These are phyloP conservation scores for Protomyctophum bolini DNA, from an alignment of 2,113 vertebrate genomes.

Conservation along the genomic window DNA sequence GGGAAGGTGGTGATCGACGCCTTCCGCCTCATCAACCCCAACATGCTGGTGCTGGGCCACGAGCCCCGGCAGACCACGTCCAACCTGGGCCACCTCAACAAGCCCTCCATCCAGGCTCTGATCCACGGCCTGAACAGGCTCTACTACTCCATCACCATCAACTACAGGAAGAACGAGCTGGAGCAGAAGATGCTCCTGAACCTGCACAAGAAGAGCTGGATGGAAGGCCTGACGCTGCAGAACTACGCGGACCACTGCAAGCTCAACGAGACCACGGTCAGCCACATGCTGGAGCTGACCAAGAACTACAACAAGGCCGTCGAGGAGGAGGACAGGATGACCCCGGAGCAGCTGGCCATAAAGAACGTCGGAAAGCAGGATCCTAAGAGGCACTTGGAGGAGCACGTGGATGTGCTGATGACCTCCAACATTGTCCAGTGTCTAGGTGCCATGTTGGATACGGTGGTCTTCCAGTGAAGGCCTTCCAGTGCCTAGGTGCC, in stretches of 20 bases:
- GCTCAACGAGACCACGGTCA: conserved; percentile 97
- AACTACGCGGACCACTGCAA: conserved; percentile 99
- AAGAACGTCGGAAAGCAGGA: conserved; percentile 99
- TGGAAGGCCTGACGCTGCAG: conserved; percentile 55
- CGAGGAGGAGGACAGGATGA: conserved; percentile 99
- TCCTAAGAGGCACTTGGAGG: conserved; percentile 98
- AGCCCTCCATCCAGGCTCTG: conserved; percentile 97
- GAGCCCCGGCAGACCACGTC: conserved; percentile 94
- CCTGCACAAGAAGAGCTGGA: conserved; percentile 99
- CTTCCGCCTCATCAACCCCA: conserved; percentile 88
- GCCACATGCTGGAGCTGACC: conserved; percentile 98
- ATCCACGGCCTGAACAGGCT: conserved; percentile 98
- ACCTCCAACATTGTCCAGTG: conserved; percentile 99
- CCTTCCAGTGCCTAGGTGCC: conserved; percentile 51
- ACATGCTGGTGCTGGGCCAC: conserved; percentile 78
- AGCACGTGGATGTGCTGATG: conserved; percentile 98
- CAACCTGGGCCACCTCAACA: conserved; percentile 81
- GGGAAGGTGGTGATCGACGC: conserved; percentile 99
- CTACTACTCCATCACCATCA: conserved; percentile 99
- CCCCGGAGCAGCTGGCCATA: conserved; percentile 98
- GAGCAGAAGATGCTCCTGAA: conserved; percentile 99
- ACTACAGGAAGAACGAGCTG: conserved; percentile 99
- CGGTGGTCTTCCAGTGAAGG: conserved; percentile 96
- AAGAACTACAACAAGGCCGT: conserved; percentile 99
- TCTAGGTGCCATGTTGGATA: conserved; percentile 99